Evolutionary conservation across 2,797 vertebrate genomes (phyloP), one percentile per base, ranked within the genome.

Genomic region (Chloroceryle amazona): DNA sequence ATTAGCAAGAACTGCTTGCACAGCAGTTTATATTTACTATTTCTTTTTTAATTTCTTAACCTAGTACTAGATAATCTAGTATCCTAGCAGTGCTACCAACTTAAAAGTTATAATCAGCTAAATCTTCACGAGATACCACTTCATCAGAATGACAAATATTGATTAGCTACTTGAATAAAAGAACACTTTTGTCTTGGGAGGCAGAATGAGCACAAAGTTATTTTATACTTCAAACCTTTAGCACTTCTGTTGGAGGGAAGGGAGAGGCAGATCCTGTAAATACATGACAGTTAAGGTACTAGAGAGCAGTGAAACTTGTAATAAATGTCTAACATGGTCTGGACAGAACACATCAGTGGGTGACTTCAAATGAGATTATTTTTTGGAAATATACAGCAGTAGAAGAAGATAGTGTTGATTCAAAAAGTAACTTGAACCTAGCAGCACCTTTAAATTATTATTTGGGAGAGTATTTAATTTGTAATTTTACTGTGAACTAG

Each of bases 291-390:
- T 87, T 79, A 70, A 93, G 44, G 54, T 93, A 90, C 78, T 73
- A 90, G 23, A 83, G 26, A 90, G n/a, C 55, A 84, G 35, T 28
- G 28, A 86, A 95, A 65, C 47, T 41, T 72, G 41, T 49, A 96
- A 67, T 60, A 81, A 86, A 81, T 86, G 54, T 92, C 63, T 91
- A 94, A 92, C 29, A 33, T 2, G 4, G 65, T 3, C 75, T 28
- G 41, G 68, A 75, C 22, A 5, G 79, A 92, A 93, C 46, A 97
- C 93, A 94, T 85, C 55, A 96, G 89, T 6, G 3, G 31, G 67
- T 76, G 70, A 93, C 62, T 71, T 95, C 3, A 93, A 97, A 96
- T 90, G 92, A 93, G 90, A 81, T 76, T 76, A 79, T 57, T 58
- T 54, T 83, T 95, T 73, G 82, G 58, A 96, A 91, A 91, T 39